phyloP scores from a whole-genome alignment of 2,888 invertebrate species.

The Meghimatium bilineatum region DNA sequence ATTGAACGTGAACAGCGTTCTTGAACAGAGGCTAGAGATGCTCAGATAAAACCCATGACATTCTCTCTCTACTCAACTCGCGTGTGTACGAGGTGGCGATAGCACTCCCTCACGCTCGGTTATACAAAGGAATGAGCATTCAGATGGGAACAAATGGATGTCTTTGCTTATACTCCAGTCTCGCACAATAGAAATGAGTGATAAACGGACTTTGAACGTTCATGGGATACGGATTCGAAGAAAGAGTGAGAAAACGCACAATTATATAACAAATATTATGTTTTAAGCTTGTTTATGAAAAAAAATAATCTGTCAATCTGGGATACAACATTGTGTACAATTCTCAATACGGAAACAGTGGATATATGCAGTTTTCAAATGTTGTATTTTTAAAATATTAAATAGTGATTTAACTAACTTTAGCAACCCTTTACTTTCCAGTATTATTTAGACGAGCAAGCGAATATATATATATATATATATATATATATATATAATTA shows the following conservation, averaged over 20 bases:
- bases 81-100: background rate
- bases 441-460: too few relatives aligned
- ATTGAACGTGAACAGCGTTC: background rate
- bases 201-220: background rate
- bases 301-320: background rate
- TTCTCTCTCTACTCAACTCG: background rate
- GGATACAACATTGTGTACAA: background rate
- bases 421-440: too few relatives aligned
- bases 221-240: background rate
- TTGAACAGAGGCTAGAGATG: background rate
- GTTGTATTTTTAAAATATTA: too few relatives aligned
- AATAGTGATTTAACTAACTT: too few relatives aligned
- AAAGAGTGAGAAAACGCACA: background rate
- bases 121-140: background rate
- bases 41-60: background rate
- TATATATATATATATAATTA: too few relatives aligned
- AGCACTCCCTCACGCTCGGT: background rate
- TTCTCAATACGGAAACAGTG: background rate
- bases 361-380: background rate
- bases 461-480: too few relatives aligned
- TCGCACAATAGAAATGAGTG: background rate
- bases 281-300: background rate
- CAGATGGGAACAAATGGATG: background rate
- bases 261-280: background rate
- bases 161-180: background rate